phyloP scores from a whole-genome alignment of 2,113 vertebrate genomes.

The Phasianus colchicus region DNA sequence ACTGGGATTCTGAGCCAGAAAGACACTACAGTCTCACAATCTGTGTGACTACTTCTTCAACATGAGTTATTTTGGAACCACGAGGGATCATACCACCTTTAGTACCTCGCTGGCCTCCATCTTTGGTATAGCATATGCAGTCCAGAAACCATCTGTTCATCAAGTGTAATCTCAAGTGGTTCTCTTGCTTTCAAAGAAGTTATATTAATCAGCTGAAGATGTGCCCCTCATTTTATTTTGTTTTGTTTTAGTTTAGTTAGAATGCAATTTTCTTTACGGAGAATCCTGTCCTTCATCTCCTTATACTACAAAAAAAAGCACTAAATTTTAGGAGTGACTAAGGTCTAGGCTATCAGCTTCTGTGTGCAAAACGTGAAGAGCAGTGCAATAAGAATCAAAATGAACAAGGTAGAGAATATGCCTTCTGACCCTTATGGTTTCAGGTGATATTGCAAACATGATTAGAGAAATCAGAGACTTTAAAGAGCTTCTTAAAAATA shows the following conservation, averaged over 20 bases:
- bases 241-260: no score
- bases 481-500: constrained; percentile 10
- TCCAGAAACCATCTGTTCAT: background rate
- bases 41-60: background rate
- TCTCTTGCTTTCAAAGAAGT: background rate
- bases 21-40: background rate
- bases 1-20: background rate
- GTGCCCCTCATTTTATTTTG: background rate
- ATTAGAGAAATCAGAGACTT: constrained; percentile 6
- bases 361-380: background rate
- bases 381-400: background rate
- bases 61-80: background rate
- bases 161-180: background rate
- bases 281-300: background rate
- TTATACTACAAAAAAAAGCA: background rate
- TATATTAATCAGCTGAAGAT: background rate
- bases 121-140: background rate
- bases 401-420: background rate
- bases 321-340: background rate
- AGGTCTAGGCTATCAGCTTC: background rate
- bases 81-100: background rate
- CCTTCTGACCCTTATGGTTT: background rate
- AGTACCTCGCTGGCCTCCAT: background rate
- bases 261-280: background rate
- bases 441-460: background rate